Evolutionary conservation across 2,113 vertebrate genomes (phyloP).

Genomic region (Esox niger): DNA sequence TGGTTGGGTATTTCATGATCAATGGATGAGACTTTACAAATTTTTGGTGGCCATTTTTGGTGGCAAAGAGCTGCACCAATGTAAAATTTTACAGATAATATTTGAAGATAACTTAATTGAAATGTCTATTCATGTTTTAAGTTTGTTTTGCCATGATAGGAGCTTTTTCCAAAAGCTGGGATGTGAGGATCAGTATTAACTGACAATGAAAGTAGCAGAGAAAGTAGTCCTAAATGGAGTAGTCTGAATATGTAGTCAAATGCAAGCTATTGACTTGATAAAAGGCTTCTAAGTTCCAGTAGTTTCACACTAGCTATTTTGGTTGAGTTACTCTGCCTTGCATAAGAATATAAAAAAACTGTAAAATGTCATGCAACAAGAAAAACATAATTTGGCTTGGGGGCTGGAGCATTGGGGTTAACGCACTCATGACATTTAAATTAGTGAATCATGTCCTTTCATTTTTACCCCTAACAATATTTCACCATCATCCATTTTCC

Average conservation of each 20-base stretch:
- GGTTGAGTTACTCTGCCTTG: slow-evolving; percentile 25
- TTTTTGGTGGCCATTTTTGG: too few relatives aligned
- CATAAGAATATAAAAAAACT: slow-evolving; percentile 32
- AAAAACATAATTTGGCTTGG: slow-evolving; percentile 10
- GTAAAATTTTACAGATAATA: too few relatives aligned
- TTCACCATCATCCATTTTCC: neutral
- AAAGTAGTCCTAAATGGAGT: too few relatives aligned
- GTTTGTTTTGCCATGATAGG: too few relatives aligned
- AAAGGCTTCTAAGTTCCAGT: neutral
- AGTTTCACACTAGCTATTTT: slow-evolving; percentile 24
- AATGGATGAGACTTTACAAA: too few relatives aligned
- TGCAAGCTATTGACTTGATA: neutral
- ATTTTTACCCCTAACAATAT: slow-evolving; percentile 6
- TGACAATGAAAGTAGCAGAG: too few relatives aligned
- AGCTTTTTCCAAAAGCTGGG: too few relatives aligned
- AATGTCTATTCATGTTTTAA: too few relatives aligned
- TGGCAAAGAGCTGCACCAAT: too few relatives aligned
- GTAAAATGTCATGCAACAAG: slow-evolving; percentile 36
- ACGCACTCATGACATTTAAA: slow-evolving; percentile 53
- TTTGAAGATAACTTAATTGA: too few relatives aligned
- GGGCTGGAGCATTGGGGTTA: slow-evolving; percentile 18
- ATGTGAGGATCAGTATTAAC: too few relatives aligned
- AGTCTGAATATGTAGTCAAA: neutral
- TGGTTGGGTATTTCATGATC: too few relatives aligned
- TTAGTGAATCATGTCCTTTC: slow-evolving; percentile 23